Percentiles rank a stretch among this genome's conserved stretches.
Evolutionary conservation across 64 coral and sea anemone genomes (phyloP).

Genomic region (Dendrophyllia cribrosa): DNA sequence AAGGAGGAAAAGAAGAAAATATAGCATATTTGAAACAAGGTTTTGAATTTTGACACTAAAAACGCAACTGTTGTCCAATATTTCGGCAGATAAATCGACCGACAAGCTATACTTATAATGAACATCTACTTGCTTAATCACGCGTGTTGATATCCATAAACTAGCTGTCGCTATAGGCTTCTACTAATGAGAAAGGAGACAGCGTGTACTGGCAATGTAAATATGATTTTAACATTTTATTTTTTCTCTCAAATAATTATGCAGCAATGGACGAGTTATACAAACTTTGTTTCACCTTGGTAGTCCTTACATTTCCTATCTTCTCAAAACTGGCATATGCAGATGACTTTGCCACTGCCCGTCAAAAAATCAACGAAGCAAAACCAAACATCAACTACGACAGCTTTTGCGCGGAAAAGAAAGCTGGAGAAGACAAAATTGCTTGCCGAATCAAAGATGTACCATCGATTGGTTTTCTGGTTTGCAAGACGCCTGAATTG

Average conservation of each 20-base stretch:
- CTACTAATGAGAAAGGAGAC: too few species aligned
- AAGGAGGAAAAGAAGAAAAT: too few species aligned
- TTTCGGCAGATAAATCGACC: too few species aligned
- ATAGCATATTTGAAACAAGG: too few species aligned
- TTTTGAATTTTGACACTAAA: too few species aligned
- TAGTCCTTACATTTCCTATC: neutral
- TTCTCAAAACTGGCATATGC: neutral
- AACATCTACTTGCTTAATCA: too few species aligned
- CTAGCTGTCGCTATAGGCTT: too few species aligned
- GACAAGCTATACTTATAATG: too few species aligned
- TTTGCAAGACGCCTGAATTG: constrained; percentile 36
- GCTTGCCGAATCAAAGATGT: constrained; percentile 52
- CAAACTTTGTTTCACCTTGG: constrained; percentile 24
- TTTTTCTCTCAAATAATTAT: constrained; percentile 22
- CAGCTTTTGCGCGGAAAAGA: constrained; percentile 21
- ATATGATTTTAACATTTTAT: neutral
- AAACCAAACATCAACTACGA: constrained; percentile 44
- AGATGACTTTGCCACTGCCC: constrained; percentile 38
- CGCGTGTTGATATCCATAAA: too few species aligned
- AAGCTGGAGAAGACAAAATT: constrained; percentile 56
- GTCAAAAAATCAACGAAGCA: constrained; percentile 21
- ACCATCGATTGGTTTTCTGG: constrained; percentile 48
- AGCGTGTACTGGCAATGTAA: neutral
- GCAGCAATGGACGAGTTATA: constrained; percentile 7
- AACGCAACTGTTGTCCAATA: too few species aligned